Evolutionary conservation across 1,140 invertebrate species (phyloP), one percentile per base, ranked within the genome.

Genomic region (Bombus ignitus): DNA sequence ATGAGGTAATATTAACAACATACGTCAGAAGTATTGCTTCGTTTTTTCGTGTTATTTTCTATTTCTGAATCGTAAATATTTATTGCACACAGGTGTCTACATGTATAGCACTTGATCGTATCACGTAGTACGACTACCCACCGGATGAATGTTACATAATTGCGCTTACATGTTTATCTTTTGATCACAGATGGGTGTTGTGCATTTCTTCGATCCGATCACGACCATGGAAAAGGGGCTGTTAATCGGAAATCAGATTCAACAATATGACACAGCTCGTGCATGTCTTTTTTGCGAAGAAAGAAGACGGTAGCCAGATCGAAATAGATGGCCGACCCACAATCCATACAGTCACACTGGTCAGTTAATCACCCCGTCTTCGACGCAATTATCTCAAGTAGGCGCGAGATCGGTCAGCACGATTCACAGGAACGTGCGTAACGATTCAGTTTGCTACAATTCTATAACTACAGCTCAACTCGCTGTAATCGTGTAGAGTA

Each of bases 361-460:
- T 89, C 92, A 88, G 90, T 93, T 93, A 94, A 94, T 94, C 92
- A 92, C 87, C 90, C 89, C 87, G 93, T 93, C 92, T 92, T 93
- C 91, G 89, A 94, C 90, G 92, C 91, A 94, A 94, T 94, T 94
- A 94, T 94, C 91, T 89, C 92, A 92, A 92, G 92, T 93, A 92
- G 91, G 91, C 92, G 93, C 91, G 82, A 91, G 92, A 93, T 94
- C 91, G 90, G 89, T 74, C 85, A 91, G 87, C 86, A 62, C 88
- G 91, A 92, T 93, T 88, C 83, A 83, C 89, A 88, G 74, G 88
- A 66, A 87, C 78, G 79, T 83, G 82, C 83, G 74, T 72, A 65
- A 53, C 39, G 86, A 86, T 92, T 88, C 90, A 86, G 88, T 91
- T 93, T 82, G 82, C 80, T 78, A 39, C 86, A 77, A 66, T 86